These are phyloP conservation scores for Pristiophorus japonicus DNA, from an alignment of 2,113 vertebrate species.

Conservation along the genomic window DNA sequence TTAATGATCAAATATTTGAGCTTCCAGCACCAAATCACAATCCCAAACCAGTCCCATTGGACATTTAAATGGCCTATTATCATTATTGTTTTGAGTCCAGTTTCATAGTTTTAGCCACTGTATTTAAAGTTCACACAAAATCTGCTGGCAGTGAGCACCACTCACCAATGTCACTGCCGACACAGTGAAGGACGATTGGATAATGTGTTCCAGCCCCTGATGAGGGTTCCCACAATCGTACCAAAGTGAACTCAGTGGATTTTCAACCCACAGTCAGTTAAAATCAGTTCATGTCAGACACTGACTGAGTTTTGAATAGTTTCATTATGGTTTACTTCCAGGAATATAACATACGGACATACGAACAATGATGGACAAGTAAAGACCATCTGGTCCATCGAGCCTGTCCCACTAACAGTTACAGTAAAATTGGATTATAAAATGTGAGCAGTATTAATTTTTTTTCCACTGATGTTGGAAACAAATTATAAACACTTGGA, in stretches of 20 bases:
- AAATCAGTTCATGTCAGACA: background rate
- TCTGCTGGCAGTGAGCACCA: background rate
- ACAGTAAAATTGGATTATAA: background rate
- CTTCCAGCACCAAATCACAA: background rate
- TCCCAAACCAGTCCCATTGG: background rate
- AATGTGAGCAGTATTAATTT: background rate
- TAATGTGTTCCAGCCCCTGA: background rate
- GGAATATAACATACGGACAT: too few species aligned
- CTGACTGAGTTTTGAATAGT: background rate
- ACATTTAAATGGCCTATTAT: background rate
- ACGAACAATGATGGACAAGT: too few species aligned
- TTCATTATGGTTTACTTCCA: background rate
- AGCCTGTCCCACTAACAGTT: too few species aligned
- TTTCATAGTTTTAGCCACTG: background rate
- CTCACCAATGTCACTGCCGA: background rate
- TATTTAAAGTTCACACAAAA: background rate
- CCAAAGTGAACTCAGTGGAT: background rate
- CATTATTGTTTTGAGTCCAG: background rate
- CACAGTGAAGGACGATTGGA: background rate
- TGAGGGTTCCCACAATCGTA: background rate
- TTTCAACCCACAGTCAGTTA: background rate
- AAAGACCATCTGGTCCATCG: too few species aligned
- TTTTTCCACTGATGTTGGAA: background rate
- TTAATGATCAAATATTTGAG: background rate
- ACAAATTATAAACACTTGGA: background rate